A percentile compares a stretch with the other conserved stretches of the same genome.
These are phyloP conservation scores for Heterodera filipjevi DNA, from an alignment of 2,888 invertebrate genomes.

Conservation along the genomic window DNA sequence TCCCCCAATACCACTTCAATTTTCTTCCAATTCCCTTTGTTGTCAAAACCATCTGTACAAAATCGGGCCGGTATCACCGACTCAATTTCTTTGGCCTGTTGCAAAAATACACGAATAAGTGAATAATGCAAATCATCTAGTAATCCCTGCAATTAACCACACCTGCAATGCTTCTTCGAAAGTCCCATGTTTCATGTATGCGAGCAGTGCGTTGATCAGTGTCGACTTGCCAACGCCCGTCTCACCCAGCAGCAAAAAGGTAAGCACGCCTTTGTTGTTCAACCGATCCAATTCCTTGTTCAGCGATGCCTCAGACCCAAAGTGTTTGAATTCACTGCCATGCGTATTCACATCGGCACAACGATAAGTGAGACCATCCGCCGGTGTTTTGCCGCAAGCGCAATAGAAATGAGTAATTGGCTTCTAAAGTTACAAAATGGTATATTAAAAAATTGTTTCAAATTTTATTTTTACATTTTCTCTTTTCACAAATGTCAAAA, in stretches of 20 bases:
- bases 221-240: slow-evolving; percentile 31
- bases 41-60: neutral
- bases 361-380: neutral
- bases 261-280: neutral
- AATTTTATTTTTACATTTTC: neutral
- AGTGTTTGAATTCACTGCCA: neutral
- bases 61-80: neutral
- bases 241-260: slow-evolving; percentile 35
- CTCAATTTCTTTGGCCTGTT: no score
- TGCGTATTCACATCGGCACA: neutral
- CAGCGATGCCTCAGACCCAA: neutral
- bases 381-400: neutral
- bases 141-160: no score
- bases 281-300: neutral
- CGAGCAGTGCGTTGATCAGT: slow-evolving; percentile 27
- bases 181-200: slow-evolving; percentile 23
- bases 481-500: neutral
- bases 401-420: slow-evolving; percentile 8
- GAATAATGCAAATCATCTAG: no score
- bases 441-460: no score
- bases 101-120: no score
- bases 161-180: slow-evolving; percentile 27
- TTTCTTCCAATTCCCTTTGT: neutral
- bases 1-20: neutral
- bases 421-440: neutral